phyloP scores from a whole-genome alignment of 2,888 invertebrate species.

The Halocaridina rubra region DNA sequence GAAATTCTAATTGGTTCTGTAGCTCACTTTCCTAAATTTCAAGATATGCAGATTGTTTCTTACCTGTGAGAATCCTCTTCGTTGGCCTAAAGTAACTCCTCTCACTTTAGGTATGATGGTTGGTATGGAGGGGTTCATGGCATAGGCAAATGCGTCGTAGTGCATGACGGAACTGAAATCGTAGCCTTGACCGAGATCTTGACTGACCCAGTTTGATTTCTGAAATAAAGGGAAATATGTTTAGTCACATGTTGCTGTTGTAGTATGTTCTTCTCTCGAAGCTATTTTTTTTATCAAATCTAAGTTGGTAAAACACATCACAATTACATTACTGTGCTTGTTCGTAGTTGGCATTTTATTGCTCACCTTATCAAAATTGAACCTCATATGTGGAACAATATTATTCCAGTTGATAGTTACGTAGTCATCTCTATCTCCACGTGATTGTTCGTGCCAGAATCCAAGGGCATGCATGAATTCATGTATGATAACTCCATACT shows the following conservation, averaged over 20 bases:
- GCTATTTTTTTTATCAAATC: no score
- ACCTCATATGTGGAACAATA: slow-evolving; percentile 66
- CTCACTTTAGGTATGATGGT: slow-evolving; percentile 40
- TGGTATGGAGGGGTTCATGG: neutral
- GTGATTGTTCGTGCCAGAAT: slow-evolving; percentile 71
- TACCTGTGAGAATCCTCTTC: slow-evolving; percentile 23
- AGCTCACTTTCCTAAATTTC: no score
- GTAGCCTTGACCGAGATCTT: slow-evolving; percentile 67
- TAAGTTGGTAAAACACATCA: neutral
- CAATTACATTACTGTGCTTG: neutral
- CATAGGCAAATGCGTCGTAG: slow-evolving; percentile 36
- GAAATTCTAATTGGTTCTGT: no score
- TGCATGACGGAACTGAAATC: slow-evolving; percentile 65
- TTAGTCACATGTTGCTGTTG: neutral
- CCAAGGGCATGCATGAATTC: slow-evolving; percentile 71
- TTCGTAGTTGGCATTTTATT: neutral
- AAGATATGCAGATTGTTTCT: neutral
- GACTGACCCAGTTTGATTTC: slow-evolving; percentile 64
- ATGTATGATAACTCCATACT: slow-evolving; percentile 69
- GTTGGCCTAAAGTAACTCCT: slow-evolving; percentile 1
- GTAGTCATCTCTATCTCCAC: slow-evolving; percentile 70
- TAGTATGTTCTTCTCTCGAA: no score
- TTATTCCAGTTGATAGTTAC: slow-evolving; percentile 68
- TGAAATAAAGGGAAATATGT: neutral
- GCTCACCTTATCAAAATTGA: slow-evolving; percentile 67